phyloP scores from a whole-genome alignment of 2,888 invertebrate genomes.

The Clivina fossor region DNA sequence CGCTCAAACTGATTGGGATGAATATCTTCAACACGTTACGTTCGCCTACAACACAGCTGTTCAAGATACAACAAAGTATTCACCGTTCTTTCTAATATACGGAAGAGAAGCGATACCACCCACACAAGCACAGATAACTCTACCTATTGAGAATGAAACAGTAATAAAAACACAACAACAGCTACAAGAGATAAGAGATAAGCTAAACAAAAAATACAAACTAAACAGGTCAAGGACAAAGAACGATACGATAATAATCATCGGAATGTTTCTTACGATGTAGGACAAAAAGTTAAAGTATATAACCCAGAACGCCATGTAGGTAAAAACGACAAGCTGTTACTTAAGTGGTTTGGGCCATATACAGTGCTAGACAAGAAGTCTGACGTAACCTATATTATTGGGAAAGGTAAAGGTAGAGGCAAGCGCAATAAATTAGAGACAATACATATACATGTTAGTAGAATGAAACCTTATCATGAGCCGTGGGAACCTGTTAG shows the following conservation, averaged over 20 bases:
- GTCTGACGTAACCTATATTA: conserved; percentile 37
- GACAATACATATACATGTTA: conserved; percentile 36
- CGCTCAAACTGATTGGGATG: conserved; percentile 14
- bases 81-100: conserved; percentile 38
- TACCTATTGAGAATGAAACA: not conserved
- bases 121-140: conserved; percentile 35
- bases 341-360: conserved; percentile 40
- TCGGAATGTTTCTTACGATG: conserved; percentile 34
- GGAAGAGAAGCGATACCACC: conserved; percentile 38
- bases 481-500: conserved; percentile 38
- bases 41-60: conserved; percentile 40
- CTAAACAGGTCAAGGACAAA: conserved; percentile 38
- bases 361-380: conserved; percentile 37
- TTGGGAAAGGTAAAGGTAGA: conserved; percentile 25
- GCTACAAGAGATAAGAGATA: conserved; percentile 21
- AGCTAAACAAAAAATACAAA: conserved; percentile 36
- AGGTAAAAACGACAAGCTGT: conserved; percentile 39
- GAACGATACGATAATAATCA: conserved; percentile 40
- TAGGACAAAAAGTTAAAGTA: conserved; percentile 40
- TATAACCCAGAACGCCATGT: conserved; percentile 40
- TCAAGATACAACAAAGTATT: conserved; percentile 39
- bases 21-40: conserved; percentile 37
- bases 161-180: conserved; percentile 7
- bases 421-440: conserved; percentile 9
- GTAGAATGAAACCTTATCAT: conserved; percentile 36